Conservation (phyloP, 2,113 vertebrate genomes). For the Rhea pennata region DNA sequence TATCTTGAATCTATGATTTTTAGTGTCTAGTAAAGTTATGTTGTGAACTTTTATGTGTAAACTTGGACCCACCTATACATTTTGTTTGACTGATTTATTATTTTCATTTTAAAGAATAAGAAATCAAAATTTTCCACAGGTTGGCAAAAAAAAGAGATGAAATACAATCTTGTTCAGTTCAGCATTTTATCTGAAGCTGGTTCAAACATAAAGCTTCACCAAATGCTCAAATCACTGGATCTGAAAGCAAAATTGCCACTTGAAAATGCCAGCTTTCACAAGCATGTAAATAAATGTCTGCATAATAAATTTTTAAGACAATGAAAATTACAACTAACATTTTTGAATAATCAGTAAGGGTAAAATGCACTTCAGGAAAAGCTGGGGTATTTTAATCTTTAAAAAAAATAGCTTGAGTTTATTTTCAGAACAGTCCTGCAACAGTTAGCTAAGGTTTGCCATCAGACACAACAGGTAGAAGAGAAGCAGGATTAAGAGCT, state of each 20-base stretch:
- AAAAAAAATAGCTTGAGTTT: not conserved
- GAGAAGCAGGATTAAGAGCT: too few species aligned
- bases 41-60: conserved; percentile 14
- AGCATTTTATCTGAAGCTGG: not conserved
- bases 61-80: not conserved
- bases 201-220: not conserved
- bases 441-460: not conserved
- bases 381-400: accelerated
- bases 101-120: not conserved
- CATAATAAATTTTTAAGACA: not conserved
- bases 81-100: conserved; percentile 20
- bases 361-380: not conserved
- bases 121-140: not conserved
- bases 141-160: not conserved
- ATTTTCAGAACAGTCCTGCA: not conserved
- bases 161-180: not conserved
- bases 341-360: not conserved
- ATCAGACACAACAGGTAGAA: too few species aligned
- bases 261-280: not conserved
- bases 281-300: not conserved
- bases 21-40: conserved; percentile 5
- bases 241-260: not conserved
- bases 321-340: not conserved
- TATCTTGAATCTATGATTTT: not conserved
- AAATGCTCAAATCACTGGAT: not conserved